A percentile compares a stretch with the other conserved stretches of the same genome.
Evolutionary conservation across 2,113 vertebrate species (phyloP).

Genomic region (Meles meles): DNA sequence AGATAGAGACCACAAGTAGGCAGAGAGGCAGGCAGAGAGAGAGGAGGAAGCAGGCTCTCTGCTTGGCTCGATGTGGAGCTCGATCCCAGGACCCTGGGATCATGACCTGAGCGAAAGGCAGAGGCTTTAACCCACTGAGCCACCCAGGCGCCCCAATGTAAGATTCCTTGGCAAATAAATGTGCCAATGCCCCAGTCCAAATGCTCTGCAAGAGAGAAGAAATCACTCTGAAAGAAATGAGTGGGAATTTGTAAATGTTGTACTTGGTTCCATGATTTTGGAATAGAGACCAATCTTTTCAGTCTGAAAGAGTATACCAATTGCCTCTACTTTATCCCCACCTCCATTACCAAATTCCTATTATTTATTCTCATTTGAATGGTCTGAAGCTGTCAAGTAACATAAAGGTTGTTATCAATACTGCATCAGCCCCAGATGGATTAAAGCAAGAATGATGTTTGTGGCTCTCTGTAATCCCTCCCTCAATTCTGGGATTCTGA

Average conservation of each 20-base stretch:
- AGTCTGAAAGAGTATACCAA: not conserved
- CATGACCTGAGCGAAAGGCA: too few relatives aligned
- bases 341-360: slow-evolving; percentile 31
- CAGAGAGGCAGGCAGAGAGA: too few relatives aligned
- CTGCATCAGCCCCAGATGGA: slow-evolving; percentile 65
- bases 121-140: too few relatives aligned
- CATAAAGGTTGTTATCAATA: slow-evolving; percentile 74
- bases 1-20: too few relatives aligned
- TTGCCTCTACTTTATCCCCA: not conserved
- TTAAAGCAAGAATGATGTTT: slow-evolving; percentile 47
- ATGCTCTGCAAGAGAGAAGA: not conserved
- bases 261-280: not conserved
- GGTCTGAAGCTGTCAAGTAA: slow-evolving; percentile 42
- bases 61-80: too few relatives aligned
- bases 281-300: slow-evolving; percentile 15
- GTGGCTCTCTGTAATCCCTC: slow-evolving; percentile 61
- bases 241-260: not conserved
- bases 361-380: slow-evolving; percentile 57
- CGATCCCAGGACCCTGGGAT: too few relatives aligned
- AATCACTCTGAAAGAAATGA: slow-evolving; percentile 15
- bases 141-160: too few relatives aligned
- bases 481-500: slow-evolving; percentile 73
- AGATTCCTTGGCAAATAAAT: slow-evolving; percentile 16
- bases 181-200: not conserved
- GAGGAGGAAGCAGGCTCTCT: too few relatives aligned